Evolutionary conservation across 2,888 invertebrate genomes (phyloP).

Genomic region (Macaria notata): DNA sequence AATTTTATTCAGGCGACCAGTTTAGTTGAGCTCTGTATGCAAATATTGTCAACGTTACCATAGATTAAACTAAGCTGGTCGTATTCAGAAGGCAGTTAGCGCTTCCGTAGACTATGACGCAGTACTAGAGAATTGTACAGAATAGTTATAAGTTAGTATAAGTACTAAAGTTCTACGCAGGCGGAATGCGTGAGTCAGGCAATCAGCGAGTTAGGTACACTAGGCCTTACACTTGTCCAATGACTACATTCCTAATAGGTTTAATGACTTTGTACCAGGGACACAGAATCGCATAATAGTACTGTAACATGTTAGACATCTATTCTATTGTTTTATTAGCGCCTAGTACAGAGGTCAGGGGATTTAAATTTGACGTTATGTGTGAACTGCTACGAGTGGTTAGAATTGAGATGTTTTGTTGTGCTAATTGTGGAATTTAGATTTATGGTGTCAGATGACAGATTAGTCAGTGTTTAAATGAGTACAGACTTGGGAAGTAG

Average conservation of each 20-base stretch:
- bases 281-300: background rate
- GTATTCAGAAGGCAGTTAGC: conserved; percentile 67
- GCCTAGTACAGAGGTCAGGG: conserved; percentile 5
- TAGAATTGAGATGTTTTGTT: no score
- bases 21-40: conserved; percentile 7
- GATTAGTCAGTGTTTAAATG: no score
- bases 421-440: background rate
- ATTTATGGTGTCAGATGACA: no score
- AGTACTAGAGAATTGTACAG: conserved; percentile 21
- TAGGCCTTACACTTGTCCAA: conserved; percentile 23
- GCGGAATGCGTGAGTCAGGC: conserved; percentile 49
- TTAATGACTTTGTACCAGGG: conserved; percentile 27
- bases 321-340: no score
- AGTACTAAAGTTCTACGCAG: conserved; percentile 37
- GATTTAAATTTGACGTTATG: conserved; percentile 4
- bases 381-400: background rate
- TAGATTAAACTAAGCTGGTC: conserved; percentile 21
- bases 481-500: no score
- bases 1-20: conserved; percentile 15
- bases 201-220: conserved; percentile 10
- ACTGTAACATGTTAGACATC: no score
- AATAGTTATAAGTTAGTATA: no score
- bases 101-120: conserved; percentile 77
- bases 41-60: background rate
- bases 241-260: conserved; percentile 37